A percentile compares a stretch with the other conserved stretches of the same genome.
These are phyloP conservation scores for Bacillus rossius DNA, from an alignment of 1,140 invertebrate species.

Conservation along the genomic window DNA sequence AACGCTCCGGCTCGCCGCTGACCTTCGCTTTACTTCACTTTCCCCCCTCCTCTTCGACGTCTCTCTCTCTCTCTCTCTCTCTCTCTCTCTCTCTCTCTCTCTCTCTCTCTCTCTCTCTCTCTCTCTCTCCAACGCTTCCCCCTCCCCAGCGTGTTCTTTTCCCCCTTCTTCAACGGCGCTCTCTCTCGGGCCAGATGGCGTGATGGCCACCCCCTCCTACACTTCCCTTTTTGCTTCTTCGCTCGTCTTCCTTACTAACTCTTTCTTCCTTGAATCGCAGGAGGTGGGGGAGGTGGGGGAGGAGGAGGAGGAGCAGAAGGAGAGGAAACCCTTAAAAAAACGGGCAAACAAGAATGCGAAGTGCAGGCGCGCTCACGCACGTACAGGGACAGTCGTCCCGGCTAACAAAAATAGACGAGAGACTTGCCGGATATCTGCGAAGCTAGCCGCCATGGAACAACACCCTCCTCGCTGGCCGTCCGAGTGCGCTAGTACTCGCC, in stretches of 20 bases:
- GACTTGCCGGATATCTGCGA: too few relatives aligned
- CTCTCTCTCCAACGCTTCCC: slow-evolving; percentile 15
- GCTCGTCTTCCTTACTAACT: not conserved
- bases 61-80: too few relatives aligned
- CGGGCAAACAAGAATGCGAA: too few relatives aligned
- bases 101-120: slow-evolving; percentile 11
- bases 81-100: slow-evolving; percentile 9
- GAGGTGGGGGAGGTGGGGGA: not conserved
- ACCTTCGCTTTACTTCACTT: too few relatives aligned
- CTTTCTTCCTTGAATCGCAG: not conserved
- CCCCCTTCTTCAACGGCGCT: slow-evolving; percentile 13
- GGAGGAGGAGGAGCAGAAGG: not conserved
- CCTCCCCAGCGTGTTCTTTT: not conserved
- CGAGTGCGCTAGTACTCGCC: too few relatives aligned
- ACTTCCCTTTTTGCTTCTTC: slow-evolving; percentile 25
- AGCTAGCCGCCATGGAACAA: too few relatives aligned
- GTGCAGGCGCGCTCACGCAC: too few relatives aligned
- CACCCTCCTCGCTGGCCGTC: too few relatives aligned
- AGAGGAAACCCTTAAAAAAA: not conserved
- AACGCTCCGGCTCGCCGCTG: slow-evolving; percentile 1
- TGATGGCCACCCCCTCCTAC: slow-evolving; percentile 19
- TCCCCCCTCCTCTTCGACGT: too few relatives aligned
- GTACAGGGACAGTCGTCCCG: too few relatives aligned
- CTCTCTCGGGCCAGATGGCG: slow-evolving; percentile 3
- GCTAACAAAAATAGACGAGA: too few relatives aligned